These are phyloP conservation scores for Thermophis baileyi DNA, from an alignment of 2,113 vertebrate genomes.

Conservation along the genomic window DNA sequence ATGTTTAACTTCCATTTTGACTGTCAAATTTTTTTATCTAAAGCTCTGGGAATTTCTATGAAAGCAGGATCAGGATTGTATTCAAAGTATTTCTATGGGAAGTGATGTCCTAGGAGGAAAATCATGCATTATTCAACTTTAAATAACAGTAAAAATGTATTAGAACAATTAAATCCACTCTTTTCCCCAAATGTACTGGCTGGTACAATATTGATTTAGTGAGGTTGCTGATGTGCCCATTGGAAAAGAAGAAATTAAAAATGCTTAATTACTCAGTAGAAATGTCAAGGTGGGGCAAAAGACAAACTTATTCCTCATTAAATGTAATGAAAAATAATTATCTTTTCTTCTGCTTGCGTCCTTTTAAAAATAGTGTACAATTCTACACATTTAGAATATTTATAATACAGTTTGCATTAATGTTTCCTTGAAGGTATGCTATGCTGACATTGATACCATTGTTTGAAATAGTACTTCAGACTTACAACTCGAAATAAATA, in stretches of 20 bases:
- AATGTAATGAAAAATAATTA: slow-evolving; percentile 4
- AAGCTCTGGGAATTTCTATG: slow-evolving; percentile 49
- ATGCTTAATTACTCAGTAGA: slow-evolving; percentile 31
- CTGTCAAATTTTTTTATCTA: slow-evolving; percentile 15
- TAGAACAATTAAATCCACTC: slow-evolving; percentile 57
- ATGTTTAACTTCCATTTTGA: not conserved
- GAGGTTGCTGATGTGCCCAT: slow-evolving; percentile 33
- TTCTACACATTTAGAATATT: not conserved
- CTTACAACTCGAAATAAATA: not conserved
- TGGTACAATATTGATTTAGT: slow-evolving; percentile 49
- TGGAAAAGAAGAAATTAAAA: slow-evolving; percentile 14
- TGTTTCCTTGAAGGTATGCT: not conserved
- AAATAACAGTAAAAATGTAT: slow-evolving; percentile 56
- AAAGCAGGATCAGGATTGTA: slow-evolving; percentile 39
- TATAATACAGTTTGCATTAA: not conserved
- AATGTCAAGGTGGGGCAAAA: slow-evolving; percentile 51
- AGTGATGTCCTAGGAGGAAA: slow-evolving; percentile 48
- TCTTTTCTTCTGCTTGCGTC: not conserved
- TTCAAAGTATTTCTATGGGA: slow-evolving; percentile 37
- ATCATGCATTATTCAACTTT: slow-evolving; percentile 40
- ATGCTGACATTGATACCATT: not conserved
- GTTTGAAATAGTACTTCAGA: not conserved
- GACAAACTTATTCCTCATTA: slow-evolving; percentile 34
- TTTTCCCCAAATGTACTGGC: slow-evolving; percentile 48
- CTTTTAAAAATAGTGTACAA: not conserved